These are phyloP conservation scores for Barbus barbus DNA, from an alignment of 2,113 vertebrate genomes.

Conservation along the genomic window DNA sequence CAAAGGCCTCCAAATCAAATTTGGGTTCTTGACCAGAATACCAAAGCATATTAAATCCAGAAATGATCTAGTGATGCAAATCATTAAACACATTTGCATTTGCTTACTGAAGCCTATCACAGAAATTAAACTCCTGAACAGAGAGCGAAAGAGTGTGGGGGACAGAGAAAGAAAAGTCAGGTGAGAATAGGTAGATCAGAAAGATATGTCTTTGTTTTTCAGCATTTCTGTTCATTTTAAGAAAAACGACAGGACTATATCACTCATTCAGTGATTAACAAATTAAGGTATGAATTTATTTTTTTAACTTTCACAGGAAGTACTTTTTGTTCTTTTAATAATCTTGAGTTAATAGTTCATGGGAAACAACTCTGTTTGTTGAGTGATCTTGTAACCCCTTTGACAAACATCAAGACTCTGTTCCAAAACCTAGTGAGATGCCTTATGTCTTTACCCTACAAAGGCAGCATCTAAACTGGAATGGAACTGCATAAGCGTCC, in stretches of 20 bases:
- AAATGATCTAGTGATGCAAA: conserved; percentile 90
- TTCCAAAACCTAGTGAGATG: too few species aligned
- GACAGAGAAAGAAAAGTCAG: conserved; percentile 11
- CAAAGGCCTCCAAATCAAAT: conserved; percentile 76
- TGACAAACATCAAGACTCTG: too few species aligned
- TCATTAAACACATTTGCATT: conserved; percentile 89
- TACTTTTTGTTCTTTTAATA: background rate
- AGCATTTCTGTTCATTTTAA: background rate
- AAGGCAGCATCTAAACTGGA: too few species aligned
- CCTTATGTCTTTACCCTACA: too few species aligned
- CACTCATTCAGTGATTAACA: background rate
- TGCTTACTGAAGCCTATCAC: conserved; percentile 85
- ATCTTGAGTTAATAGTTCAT: background rate
- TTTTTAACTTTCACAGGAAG: background rate
- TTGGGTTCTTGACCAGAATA: conserved; percentile 86
- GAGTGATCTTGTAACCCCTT: background rate
- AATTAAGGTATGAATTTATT: background rate
- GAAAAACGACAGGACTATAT: background rate
- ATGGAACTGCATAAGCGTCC: too few species aligned
- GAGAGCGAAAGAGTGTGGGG: conserved; percentile 26
- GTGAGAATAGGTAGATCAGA: conserved; percentile 34
- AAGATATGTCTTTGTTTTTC: conserved; percentile 14
- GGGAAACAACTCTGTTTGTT: too few species aligned
- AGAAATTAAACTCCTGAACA: conserved; percentile 79
- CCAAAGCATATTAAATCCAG: conserved; percentile 85